Percentiles rank a stretch among this genome's conserved stretches.
These are phyloP conservation scores for Diachasmimorpha longicaudata DNA, from an alignment of 1,140 invertebrate genomes.

Conservation along the genomic window DNA sequence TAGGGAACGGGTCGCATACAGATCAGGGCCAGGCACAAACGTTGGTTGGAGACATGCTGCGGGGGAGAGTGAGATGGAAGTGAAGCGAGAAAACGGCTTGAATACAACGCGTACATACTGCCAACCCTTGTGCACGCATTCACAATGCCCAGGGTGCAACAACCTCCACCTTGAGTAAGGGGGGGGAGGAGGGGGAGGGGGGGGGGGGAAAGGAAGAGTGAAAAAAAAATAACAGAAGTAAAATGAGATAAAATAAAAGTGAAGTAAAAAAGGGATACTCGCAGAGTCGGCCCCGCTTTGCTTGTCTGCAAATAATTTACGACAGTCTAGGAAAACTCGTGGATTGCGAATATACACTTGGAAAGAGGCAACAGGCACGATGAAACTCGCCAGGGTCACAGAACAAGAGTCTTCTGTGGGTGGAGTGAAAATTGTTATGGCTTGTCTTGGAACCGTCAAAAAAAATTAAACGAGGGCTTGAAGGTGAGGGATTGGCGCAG, in stretches of 20 bases:
- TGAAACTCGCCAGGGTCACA: conserved; percentile 4
- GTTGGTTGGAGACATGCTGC: neutral
- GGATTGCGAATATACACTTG: conserved; percentile 33
- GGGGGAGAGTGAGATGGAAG: neutral
- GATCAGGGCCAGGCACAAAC: conserved; percentile 21
- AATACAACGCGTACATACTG: conserved; percentile 6
- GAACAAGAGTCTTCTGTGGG: neutral
- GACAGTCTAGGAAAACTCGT: conserved; percentile 37
- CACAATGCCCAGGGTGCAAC: conserved; percentile 39
- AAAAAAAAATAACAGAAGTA: conserved; percentile 21
- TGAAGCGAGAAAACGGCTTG: neutral
- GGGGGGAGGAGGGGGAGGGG: conserved; percentile 16
- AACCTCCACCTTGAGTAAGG: conserved; percentile 33
- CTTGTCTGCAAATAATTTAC: conserved; percentile 38
- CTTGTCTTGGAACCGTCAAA: neutral
- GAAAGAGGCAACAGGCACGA: conserved; percentile 4
- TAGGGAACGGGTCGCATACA: conserved; percentile 28
- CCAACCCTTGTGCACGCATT: conserved; percentile 32
- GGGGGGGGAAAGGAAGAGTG: conserved; percentile 19
- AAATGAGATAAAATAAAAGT: conserved; percentile 18
- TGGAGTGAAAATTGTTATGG: neutral
- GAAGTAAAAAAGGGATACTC: conserved; percentile 6
- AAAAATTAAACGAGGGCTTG: neutral
- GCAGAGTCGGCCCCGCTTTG: conserved; percentile 8
- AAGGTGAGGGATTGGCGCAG: neutral